Percentiles rank a stretch among this genome's conserved stretches.
phyloP scores from a whole-genome alignment of 2,888 invertebrate species.

The Cyclophora albipunctata region DNA sequence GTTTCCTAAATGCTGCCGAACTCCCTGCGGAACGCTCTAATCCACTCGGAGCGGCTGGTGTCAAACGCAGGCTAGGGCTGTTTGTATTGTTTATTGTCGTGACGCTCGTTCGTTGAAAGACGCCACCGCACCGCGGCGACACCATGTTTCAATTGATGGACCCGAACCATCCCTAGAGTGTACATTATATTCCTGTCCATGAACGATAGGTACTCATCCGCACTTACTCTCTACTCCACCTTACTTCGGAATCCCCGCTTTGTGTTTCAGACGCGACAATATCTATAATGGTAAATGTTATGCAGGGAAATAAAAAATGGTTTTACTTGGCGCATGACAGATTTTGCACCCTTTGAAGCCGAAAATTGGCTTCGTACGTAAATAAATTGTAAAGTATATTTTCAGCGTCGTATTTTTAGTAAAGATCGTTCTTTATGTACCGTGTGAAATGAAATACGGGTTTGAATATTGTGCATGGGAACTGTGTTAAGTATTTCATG shows the following conservation, averaged over 20 bases:
- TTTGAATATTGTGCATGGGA: neutral
- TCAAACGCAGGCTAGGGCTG: conserved; percentile 73
- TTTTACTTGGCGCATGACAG: conserved; percentile 17
- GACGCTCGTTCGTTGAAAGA: conserved; percentile 64
- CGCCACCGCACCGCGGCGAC: conserved; percentile 46
- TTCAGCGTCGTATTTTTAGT: conserved; percentile 7
- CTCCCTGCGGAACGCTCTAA: conserved; percentile 70
- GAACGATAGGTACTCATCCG: conserved; percentile 41
- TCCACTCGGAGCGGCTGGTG: conserved; percentile 72
- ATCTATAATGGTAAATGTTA: conserved; percentile 18
- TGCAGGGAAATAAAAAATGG: conserved; percentile 15
- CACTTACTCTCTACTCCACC: conserved; percentile 41
- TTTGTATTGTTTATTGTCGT: conserved; percentile 76
- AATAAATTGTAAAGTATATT: conserved; percentile 16
- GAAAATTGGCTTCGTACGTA: conserved; percentile 20
- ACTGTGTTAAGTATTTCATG: too few species aligned
- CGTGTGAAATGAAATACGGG: neutral
- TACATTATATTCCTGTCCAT: conserved; percentile 46
- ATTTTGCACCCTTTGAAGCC: conserved; percentile 19
- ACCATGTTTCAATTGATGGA: conserved; percentile 65
- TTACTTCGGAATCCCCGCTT: conserved; percentile 29
- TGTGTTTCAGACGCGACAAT: conserved; percentile 22
- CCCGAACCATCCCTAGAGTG: conserved; percentile 38
- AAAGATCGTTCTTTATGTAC: conserved; percentile 2
- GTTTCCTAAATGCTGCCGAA: conserved; percentile 73